phyloP scores from a whole-genome alignment of 1,140 invertebrate genomes.

The Tenebrio molitor region DNA sequence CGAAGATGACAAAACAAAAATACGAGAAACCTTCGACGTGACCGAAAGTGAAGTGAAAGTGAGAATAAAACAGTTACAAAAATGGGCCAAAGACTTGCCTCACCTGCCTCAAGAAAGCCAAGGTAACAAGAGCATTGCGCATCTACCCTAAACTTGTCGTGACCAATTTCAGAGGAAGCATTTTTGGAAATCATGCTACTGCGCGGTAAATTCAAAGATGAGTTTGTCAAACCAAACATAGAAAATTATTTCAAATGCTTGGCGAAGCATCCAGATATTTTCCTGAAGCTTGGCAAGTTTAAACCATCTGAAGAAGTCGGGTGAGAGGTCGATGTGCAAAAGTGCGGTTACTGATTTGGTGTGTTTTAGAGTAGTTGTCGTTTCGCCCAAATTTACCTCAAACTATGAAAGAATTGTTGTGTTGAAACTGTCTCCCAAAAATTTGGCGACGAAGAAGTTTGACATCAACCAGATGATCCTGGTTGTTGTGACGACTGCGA shows the following conservation, averaged over 20 bases:
- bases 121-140: not conserved
- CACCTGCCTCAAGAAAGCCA: not conserved
- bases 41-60: not conserved
- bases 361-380: not conserved
- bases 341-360: no score
- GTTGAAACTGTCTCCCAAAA: not conserved
- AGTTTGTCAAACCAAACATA: not conserved
- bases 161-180: not conserved
- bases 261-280: not conserved
- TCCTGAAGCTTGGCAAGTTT: not conserved
- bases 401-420: not conserved
- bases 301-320: not conserved
- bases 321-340: not conserved
- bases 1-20: not conserved
- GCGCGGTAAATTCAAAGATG: not conserved
- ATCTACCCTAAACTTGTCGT: not conserved
- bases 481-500: not conserved
- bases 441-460: not conserved
- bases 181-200: not conserved
- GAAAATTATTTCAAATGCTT: not conserved
- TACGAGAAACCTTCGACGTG: not conserved
- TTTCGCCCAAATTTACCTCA: not conserved
- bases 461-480: conserved; percentile 1
- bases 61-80: not conserved
- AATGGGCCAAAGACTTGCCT: not conserved